Conservation (phyloP, 2,888 invertebrate species). For the Ichneumon xanthorius region DNA sequence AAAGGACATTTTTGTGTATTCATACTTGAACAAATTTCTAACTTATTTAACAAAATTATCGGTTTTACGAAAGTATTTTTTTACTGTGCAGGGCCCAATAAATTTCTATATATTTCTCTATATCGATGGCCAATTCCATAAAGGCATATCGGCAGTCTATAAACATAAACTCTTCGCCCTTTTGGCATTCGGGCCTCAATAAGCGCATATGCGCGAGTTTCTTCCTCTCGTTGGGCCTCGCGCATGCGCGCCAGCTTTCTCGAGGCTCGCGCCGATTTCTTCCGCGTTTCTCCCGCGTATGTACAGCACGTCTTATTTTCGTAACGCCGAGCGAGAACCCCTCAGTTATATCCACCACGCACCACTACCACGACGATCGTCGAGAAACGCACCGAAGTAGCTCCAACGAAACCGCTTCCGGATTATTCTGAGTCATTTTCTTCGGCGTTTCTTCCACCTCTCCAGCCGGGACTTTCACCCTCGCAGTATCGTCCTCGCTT, state of each 20-base stretch:
- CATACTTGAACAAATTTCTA: no score
- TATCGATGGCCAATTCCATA: no score
- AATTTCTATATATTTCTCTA: no score
- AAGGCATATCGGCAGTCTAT: not conserved
- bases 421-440: slow-evolving; percentile 52
- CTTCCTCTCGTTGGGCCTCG: slow-evolving; percentile 15
- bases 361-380: slow-evolving; percentile 4
- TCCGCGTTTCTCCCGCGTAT: slow-evolving; percentile 17
- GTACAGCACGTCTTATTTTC: slow-evolving; percentile 23
- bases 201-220: slow-evolving; percentile 9
- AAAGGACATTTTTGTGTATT: no score
- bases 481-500: slow-evolving; percentile 11
- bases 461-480: slow-evolving; percentile 44
- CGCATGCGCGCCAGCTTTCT: slow-evolving; percentile 41
- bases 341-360: slow-evolving; percentile 5
- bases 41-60: no score
- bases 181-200: not conserved
- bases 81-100: no score
- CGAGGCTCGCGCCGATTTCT: slow-evolving; percentile 47
- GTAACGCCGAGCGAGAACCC: slow-evolving; percentile 19
- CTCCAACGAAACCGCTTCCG: slow-evolving; percentile 45
- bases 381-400: slow-evolving; percentile 16
- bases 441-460: slow-evolving; percentile 19
- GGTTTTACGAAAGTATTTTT: no score
- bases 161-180: no score